Evolutionary conservation across 2,113 vertebrate species (phyloP), one percentile per base, ranked within the genome.

Genomic region (Corythaixoides concolor): DNA sequence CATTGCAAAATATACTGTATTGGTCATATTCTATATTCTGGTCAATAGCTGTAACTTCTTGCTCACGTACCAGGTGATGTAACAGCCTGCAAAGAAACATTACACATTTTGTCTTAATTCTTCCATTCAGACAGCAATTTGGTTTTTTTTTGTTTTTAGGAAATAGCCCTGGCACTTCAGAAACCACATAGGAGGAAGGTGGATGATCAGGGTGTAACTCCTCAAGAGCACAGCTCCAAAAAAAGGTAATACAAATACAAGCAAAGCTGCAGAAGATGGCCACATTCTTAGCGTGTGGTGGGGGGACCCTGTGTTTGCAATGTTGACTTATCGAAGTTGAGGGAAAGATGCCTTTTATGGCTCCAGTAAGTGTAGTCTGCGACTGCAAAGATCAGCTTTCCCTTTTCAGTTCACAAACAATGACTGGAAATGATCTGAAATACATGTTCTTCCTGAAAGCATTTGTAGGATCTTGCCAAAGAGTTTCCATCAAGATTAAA

Each of bases 371-470:
- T 21, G 55, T 33, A 85, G 35, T 72, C 39, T 68, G 27, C 3
- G 8, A 53, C 41, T 59, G 32, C 45, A 89, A 55, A 77, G 70
- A 59, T 70, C 64, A 68, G 47, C 16, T 87, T 88, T 94, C 55
- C 49, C 28, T 78, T 89, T 93, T 63, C 68, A 56, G 43, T 70
- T 90, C 80, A 87, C 26, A 82, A 77, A 73, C 17, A n/a, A 6
- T 59, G n/a, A 72, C 66, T 75, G 66, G 37, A 78, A 82, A 78
- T 56, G 1, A 84, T 35, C 67, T 77, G 49, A 91, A 89, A 85
- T 93, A 43, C 28, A n/a, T 10, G 11, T 70, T 92, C 37, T 83
- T n/a, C 56, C 86, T 92, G 92, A 92, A 90, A 93, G 86, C 79
- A 63, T 93, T 86, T 66, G 26, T 84, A 92, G 23, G 77, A 58